These are phyloP conservation scores for Hemicentrotus pulcherrimus DNA, from an alignment of 35 echinoderm and acorn worm genomes.

Conservation along the genomic window DNA sequence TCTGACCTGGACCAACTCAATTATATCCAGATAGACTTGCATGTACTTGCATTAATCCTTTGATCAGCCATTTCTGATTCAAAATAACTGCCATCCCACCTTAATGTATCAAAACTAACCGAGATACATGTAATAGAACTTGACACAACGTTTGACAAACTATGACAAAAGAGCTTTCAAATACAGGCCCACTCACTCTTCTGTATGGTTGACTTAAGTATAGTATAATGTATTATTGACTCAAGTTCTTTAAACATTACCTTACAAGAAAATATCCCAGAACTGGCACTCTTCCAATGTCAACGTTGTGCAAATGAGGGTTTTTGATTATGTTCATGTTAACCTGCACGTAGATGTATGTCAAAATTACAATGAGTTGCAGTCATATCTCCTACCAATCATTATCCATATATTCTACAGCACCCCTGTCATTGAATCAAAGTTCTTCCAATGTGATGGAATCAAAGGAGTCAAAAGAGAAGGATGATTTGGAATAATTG, in stretches of 20 bases:
- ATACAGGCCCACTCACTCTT: background rate
- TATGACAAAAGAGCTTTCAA: background rate
- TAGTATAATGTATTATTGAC: background rate
- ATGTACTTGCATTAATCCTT: background rate
- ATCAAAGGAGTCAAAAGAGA: background rate
- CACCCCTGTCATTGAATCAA: too few species aligned
- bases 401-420: too few species aligned
- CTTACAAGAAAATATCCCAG: background rate
- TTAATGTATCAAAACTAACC: background rate
- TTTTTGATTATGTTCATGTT: background rate
- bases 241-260: background rate
- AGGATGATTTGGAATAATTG: background rate
- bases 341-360: background rate
- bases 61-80: background rate
- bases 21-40: background rate
- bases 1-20: background rate
- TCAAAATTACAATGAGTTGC: too few species aligned
- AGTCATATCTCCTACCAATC: too few species aligned
- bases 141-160: background rate
- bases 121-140: background rate
- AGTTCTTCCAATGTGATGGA: too few species aligned
- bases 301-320: background rate
- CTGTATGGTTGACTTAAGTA: background rate
- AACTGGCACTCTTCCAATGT: background rate
- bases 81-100: background rate